These are phyloP conservation scores for Saturnia japonica DNA, from an alignment of 2,888 invertebrate genomes.

Conservation along the genomic window DNA sequence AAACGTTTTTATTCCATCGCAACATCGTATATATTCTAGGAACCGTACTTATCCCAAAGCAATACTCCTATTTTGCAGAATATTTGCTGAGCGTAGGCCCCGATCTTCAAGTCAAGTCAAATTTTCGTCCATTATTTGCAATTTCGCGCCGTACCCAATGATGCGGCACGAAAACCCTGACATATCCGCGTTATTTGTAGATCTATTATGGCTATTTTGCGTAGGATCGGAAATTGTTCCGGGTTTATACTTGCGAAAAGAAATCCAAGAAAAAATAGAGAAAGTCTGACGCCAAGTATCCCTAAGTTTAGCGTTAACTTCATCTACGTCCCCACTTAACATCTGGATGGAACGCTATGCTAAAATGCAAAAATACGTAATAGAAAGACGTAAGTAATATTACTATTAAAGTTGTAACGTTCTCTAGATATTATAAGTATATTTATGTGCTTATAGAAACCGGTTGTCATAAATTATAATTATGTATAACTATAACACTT, in stretches of 20 bases:
- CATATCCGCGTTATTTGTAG: constrained; percentile 16
- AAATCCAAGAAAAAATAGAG: background rate
- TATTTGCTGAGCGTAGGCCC: constrained; percentile 16
- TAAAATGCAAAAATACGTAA: background rate
- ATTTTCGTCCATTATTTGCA: constrained; percentile 23
- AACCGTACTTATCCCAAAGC: constrained; percentile 15
- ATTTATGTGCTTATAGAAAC: background rate
- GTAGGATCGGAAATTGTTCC: background rate
- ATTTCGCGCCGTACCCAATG: constrained; percentile 23
- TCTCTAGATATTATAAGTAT: background rate
- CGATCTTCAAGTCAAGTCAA: constrained; percentile 18
- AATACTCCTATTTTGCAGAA: constrained; percentile 14
- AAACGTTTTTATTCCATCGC: constrained; percentile 2
- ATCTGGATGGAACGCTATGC: background rate
- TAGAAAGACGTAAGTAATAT: background rate
- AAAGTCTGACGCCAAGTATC: background rate
- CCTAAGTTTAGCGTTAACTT: background rate
- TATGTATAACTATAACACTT: no score
- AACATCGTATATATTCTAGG: constrained; percentile 11
- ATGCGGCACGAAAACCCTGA: constrained; percentile 19
- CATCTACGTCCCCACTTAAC: background rate
- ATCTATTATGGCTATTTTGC: constrained; percentile 15
- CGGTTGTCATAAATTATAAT: background rate
- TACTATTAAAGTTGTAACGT: background rate
- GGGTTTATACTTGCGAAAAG: background rate